phyloP scores from a whole-genome alignment of 1,140 invertebrate species.

The Druon quercuslanigerum region DNA sequence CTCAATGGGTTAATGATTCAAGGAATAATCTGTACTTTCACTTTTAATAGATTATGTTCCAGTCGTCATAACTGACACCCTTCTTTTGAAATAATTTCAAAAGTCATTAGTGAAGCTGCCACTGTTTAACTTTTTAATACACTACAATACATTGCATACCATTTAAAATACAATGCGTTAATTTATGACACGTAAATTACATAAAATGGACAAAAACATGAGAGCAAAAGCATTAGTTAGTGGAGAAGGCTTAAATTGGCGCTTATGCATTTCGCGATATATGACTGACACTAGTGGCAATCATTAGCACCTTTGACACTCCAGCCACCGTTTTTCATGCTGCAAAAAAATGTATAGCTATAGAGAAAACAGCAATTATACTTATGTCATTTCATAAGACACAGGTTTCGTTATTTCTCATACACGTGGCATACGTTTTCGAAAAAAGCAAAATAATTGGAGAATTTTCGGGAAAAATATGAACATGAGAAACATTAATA shows the following conservation, averaged over 20 bases:
- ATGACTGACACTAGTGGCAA: slow-evolving; percentile 4
- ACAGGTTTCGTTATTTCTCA: slow-evolving; percentile 15
- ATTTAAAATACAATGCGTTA: too few relatives aligned
- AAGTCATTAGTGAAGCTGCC: too few relatives aligned
- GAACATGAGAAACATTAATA: not conserved
- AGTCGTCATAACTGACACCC: too few relatives aligned
- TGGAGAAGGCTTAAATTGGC: not conserved
- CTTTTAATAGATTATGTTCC: too few relatives aligned
- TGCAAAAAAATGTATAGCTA: not conserved
- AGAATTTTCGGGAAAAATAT: not conserved
- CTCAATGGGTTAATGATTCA: not conserved
- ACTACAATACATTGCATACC: too few relatives aligned
- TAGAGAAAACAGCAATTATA: slow-evolving; percentile 5
- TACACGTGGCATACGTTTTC: not conserved
- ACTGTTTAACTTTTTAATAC: too few relatives aligned
- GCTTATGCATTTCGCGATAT: slow-evolving; percentile 2
- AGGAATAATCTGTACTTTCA: too few relatives aligned
- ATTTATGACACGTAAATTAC: too few relatives aligned
- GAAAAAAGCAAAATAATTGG: too few relatives aligned
- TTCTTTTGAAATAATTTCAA: too few relatives aligned
- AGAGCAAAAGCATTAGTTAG: not conserved
- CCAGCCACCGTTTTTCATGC: not conserved
- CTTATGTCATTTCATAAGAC: slow-evolving; percentile 18
- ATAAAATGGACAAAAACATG: not conserved
- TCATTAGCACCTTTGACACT: slow-evolving; percentile 25